phyloP scores from a whole-genome alignment of 2,888 invertebrate genomes.

The Drosophila leonis region DNA sequence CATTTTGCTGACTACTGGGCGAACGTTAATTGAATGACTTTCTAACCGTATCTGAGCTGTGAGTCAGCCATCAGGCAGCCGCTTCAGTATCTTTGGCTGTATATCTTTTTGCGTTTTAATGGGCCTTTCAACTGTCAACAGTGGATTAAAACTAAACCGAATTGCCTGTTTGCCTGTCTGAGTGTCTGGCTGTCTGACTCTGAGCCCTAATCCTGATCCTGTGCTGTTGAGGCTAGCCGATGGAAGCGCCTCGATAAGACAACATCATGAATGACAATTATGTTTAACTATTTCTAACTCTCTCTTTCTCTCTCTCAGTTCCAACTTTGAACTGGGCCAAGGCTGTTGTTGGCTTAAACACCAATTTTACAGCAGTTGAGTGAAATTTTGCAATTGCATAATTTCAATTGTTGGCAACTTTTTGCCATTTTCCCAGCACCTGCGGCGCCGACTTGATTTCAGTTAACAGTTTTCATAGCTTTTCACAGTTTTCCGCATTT shows the following conservation, averaged over 20 bases:
- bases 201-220: conserved; percentile 16
- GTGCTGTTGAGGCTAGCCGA: conserved; percentile 11
- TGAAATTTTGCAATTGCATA: conserved; percentile 49
- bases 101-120: conserved; percentile 51
- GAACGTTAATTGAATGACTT: conserved; percentile 71
- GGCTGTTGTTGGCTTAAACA: conserved; percentile 44
- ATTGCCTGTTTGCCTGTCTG: conserved; percentile 1
- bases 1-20: conserved; percentile 53
- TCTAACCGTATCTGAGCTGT: conserved; percentile 59
- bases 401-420: conserved; percentile 48
- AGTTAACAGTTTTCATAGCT: conserved; percentile 49
- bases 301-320: neutral
- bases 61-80: conserved; percentile 12
- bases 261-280: conserved; percentile 20
- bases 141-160: conserved; percentile 60
- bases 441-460: conserved; percentile 41
- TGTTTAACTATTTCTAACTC: conserved; percentile 18
- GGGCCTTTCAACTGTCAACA: conserved; percentile 70
- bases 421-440: conserved; percentile 49
- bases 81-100: conserved; percentile 2
- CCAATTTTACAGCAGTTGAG: conserved; percentile 12
- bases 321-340: conserved; percentile 37
- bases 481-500: conserved; percentile 44
- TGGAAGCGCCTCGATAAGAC: conserved; percentile 28
- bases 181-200: conserved; percentile 7